These are phyloP conservation scores for Rhyacichthys aspro DNA, from an alignment of 2,797 vertebrate genomes.

Conservation along the genomic window DNA sequence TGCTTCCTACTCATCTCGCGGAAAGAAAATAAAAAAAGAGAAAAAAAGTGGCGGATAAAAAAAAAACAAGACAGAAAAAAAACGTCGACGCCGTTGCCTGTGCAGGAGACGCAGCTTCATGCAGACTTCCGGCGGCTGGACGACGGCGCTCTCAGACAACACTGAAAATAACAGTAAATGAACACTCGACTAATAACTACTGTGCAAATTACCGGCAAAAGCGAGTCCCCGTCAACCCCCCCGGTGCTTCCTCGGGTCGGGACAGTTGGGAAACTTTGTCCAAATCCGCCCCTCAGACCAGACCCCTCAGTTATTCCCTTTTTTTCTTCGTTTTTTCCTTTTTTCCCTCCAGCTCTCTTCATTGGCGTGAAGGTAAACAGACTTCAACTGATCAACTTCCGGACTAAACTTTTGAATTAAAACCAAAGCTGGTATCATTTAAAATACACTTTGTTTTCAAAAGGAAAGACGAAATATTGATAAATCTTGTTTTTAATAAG, in stretches of 20 bases:
- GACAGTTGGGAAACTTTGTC: constrained; percentile 84
- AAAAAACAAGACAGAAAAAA: constrained; percentile 52
- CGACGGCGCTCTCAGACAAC: constrained; percentile 72
- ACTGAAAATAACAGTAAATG: constrained; percentile 70
- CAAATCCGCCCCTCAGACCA: constrained; percentile 80
- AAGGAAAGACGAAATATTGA: not conserved
- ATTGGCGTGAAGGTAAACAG: constrained; percentile 17
- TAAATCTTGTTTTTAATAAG: no score
- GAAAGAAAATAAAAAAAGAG: constrained; percentile 69
- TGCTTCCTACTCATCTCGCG: constrained; percentile 72
- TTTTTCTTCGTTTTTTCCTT: constrained; percentile 72
- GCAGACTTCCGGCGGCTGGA: constrained; percentile 85
- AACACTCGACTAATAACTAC: constrained; percentile 67
- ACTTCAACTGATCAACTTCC: constrained; percentile 14
- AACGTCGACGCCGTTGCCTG: constrained; percentile 73
- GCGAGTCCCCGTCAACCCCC: constrained; percentile 75
- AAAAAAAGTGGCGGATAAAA: constrained; percentile 74
- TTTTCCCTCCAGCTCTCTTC: constrained; percentile 57
- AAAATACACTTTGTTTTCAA: not conserved
- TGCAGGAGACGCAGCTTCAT: constrained; percentile 77
- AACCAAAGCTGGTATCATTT: not conserved
- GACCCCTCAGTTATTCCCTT: constrained; percentile 73
- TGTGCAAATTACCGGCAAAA: constrained; percentile 77
- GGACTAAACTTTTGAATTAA: not conserved
- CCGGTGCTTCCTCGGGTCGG: constrained; percentile 76